Percentiles rank a stretch among this genome's conserved stretches.
Evolutionary conservation across 2,888 invertebrate genomes (phyloP).

Genomic region (Neria commutata): DNA sequence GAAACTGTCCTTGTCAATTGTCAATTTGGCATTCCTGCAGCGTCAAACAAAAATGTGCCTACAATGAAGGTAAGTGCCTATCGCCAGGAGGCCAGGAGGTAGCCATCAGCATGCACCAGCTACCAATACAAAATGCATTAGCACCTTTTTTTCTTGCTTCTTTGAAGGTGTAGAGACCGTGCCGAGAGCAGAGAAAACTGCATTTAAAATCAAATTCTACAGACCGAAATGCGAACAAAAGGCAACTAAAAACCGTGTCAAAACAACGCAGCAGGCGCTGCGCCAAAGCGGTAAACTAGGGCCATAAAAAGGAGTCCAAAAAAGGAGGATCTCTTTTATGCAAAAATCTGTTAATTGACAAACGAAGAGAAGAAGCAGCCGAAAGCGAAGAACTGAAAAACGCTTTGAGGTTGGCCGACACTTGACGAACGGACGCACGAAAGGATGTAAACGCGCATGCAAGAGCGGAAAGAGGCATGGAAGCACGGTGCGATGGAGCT

Average conservation of each 20-base stretch:
- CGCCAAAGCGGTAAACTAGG: background rate
- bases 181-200: constrained; percentile 6
- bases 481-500: no score
- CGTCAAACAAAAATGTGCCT: no score
- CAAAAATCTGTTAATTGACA: constrained; percentile 1
- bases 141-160: constrained; percentile 18
- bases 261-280: constrained; percentile 19
- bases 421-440: no score
- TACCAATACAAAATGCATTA: constrained; percentile 17
- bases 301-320: background rate
- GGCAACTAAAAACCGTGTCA: constrained; percentile 11
- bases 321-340: constrained; percentile 4
- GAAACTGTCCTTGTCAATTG: no score
- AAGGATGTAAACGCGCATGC: no score
- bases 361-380: no score
- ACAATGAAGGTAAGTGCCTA: no score
- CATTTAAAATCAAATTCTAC: background rate
- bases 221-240: background rate
- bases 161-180: background rate
- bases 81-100: no score
- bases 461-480: no score
- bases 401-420: no score
- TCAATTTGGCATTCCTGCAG: no score
- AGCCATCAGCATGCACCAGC: background rate
- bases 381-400: no score